phyloP scores from a whole-genome alignment of 2,888 invertebrate genomes.

The Trachelus iudaicus region DNA sequence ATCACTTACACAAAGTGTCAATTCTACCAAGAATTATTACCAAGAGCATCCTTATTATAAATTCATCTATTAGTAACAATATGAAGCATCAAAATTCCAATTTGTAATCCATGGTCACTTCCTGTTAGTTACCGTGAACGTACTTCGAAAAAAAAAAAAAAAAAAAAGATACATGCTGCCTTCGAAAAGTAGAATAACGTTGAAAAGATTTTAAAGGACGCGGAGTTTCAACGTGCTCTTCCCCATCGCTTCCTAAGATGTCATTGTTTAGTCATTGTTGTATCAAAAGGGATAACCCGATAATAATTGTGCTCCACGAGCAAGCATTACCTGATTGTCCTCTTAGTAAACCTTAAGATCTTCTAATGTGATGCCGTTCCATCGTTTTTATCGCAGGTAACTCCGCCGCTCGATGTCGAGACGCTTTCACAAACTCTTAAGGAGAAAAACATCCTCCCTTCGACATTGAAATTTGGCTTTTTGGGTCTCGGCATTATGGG shows the following conservation, averaged over 20 bases:
- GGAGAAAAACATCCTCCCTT: slow-evolving; percentile 87
- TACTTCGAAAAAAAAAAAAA: no score
- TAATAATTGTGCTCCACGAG: not conserved
- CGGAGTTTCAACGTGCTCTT: not conserved
- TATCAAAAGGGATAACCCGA: no score
- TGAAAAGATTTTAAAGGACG: not conserved
- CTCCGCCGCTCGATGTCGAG: slow-evolving; percentile 81
- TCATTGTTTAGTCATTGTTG: no score
- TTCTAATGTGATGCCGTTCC: not conserved
- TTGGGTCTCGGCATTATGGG: slow-evolving; percentile 97
- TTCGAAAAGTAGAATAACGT: not conserved
- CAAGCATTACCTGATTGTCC: not conserved
- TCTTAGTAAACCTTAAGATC: not conserved
- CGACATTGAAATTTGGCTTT: slow-evolving; percentile 91
- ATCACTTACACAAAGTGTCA: not conserved
- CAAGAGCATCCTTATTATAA: not conserved
- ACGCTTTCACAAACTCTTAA: slow-evolving; percentile 81
- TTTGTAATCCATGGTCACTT: not conserved
- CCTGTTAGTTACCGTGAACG: not conserved
- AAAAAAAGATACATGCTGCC: no score
- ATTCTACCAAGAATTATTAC: not conserved
- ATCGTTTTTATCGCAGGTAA: slow-evolving; percentile 67
- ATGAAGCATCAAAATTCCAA: not conserved
- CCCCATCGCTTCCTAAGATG: not conserved
- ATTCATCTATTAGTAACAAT: not conserved